These are phyloP conservation scores for Halcyon badia DNA, from an alignment of 2,797 vertebrate species.

Conservation along the genomic window DNA sequence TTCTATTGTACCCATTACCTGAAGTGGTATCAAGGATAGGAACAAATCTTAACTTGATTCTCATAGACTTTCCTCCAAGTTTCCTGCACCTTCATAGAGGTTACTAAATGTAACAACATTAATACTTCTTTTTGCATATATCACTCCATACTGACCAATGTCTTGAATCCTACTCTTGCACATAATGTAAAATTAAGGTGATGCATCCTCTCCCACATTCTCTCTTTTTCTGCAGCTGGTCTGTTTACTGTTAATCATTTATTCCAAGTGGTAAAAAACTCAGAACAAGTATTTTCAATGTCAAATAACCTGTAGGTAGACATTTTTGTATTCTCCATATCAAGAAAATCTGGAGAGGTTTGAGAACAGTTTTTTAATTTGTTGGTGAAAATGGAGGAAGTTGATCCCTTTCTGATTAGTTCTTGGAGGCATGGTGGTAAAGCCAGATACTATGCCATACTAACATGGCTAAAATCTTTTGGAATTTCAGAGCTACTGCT, in stretches of 20 bases:
- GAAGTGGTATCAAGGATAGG: background rate
- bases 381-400: background rate
- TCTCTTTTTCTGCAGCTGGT: background rate
- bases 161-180: background rate
- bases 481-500: background rate
- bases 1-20: background rate
- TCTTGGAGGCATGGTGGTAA: background rate
- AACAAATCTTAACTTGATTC: background rate
- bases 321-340: background rate
- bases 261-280: background rate
- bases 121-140: background rate
- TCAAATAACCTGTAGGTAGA: background rate
- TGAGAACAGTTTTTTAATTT: background rate
- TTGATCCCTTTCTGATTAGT: background rate
- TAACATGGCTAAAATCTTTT: background rate
- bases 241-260: background rate
- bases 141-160: background rate
- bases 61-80: background rate
- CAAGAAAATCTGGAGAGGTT: background rate
- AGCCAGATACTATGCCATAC: background rate
- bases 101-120: background rate
- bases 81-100: background rate
- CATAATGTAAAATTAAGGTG: background rate
- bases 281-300: background rate
- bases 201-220: background rate